Evolutionary conservation across 2,888 invertebrate genomes (phyloP), one percentile per base, ranked within the genome.

Genomic region (Papilio elwesi): DNA sequence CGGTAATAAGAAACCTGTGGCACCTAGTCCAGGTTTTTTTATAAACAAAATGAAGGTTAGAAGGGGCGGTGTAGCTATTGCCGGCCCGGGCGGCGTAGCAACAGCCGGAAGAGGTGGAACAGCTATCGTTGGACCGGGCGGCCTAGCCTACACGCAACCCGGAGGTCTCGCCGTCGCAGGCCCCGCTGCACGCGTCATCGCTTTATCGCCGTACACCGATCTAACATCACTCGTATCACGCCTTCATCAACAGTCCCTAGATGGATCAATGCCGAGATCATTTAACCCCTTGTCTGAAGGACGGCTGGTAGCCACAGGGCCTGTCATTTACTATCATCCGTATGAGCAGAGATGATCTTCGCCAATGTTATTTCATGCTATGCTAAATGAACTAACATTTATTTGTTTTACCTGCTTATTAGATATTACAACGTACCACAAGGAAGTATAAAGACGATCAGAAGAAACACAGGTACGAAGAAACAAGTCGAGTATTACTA

Each of bases 1-100:
- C 74, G 87, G 88, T 43, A 83, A 88, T 71, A 87, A 79, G 75
- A 89, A 85, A 70, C 89, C 90, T 15, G 80, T 85, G 5, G 86
- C 84, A 6, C 90, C 94, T 0, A 95, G 94, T 75, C 95, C 94
- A 75, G 96, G 96, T 2, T 95, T 96, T 76, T 95, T 96, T 76
- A 96, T 96, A 73, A 96, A 96, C 77, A 94, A 94, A 78, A 83
- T 97, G 38, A 96, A 95, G 85, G 96, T 97, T 26, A 93, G 96
- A 74, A 95, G 95, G 84, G 97, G 97, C 4, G 97, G 97, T 15
- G 96, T 97, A 8, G 97, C 97, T 0, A 97, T 97, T 68, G 97
- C 97, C 3, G 97, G 97, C 0, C 97, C 97, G 0, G 97, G 97
- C n/a, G 97, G 97, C 51, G 96, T 97, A 12, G 97, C 97, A 0